These are phyloP conservation scores for Scomber scombrus DNA, from an alignment of 2,113 vertebrate species.

Conservation along the genomic window DNA sequence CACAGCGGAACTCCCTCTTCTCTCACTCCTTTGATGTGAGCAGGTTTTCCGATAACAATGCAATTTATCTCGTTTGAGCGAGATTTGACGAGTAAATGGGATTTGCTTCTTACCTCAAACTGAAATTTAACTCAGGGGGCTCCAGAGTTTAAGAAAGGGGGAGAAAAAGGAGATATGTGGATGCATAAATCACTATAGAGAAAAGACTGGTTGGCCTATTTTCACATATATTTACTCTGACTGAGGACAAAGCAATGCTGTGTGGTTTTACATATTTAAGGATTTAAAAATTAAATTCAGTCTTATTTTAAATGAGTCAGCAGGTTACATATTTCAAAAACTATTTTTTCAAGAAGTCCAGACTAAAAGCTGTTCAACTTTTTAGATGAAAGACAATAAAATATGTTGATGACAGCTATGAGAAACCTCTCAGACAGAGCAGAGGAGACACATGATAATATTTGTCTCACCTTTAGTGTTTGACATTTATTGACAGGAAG, in stretches of 20 bases:
- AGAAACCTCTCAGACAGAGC: too few species aligned
- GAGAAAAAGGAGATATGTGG: background rate
- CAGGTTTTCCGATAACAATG: constrained; percentile 73
- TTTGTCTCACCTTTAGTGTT: too few species aligned
- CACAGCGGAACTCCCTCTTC: constrained; percentile 66
- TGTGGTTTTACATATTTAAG: background rate
- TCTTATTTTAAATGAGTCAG: background rate
- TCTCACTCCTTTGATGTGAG: constrained; percentile 65
- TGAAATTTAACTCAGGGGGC: constrained; percentile 47
- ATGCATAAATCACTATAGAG: background rate
- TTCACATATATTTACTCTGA: constrained; percentile 14
- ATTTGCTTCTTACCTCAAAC: constrained; percentile 58
- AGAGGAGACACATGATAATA: too few species aligned
- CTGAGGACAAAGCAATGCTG: background rate
- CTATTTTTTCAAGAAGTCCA: background rate
- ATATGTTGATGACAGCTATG: too few species aligned
- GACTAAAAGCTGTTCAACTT: background rate
- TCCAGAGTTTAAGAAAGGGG: constrained; percentile 3
- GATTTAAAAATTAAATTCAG: background rate
- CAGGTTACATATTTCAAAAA: background rate
- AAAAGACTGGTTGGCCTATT: background rate
- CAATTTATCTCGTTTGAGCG: constrained; percentile 69
- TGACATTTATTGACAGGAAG: too few species aligned
- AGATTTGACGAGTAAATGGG: constrained; percentile 71
- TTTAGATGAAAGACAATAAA: background rate